Percentiles rank a stretch among this genome's conserved stretches.
Conservation (phyloP, 2,797 vertebrate genomes). For the Champsocephalus gunnari region DNA sequence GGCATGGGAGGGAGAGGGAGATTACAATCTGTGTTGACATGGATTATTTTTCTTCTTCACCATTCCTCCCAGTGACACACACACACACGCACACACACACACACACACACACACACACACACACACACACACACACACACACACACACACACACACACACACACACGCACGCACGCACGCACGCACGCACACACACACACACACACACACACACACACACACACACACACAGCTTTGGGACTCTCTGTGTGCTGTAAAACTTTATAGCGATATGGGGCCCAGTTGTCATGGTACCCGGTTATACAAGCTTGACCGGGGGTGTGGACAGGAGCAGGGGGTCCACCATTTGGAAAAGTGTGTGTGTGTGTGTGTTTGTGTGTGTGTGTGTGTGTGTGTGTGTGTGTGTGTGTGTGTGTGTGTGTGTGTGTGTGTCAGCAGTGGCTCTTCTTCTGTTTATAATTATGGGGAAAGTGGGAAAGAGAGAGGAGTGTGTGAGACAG, state of each 20-base stretch:
- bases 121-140: conserved; percentile 9
- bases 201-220: conserved; percentile 11
- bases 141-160: conserved; percentile 22
- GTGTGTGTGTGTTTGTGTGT: conserved; percentile 24
- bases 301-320: too few species aligned
- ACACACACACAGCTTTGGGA: conserved; percentile 11
- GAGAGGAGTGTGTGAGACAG: neutral
- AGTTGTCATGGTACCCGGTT: too few species aligned
- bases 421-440: conserved; percentile 14
- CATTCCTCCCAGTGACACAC: conserved; percentile 26
- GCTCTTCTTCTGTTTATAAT: conserved; percentile 70
- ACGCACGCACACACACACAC: conserved; percentile 30
- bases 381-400: conserved; percentile 18
- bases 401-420: conserved; percentile 22
- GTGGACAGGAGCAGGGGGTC: too few species aligned
- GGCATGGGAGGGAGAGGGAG: conserved; percentile 20
- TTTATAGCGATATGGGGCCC: too few species aligned
- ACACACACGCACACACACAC: conserved; percentile 7
- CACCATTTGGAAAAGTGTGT: neutral
- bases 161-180: neutral
- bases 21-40: conserved; percentile 51
- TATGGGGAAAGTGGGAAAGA: conserved; percentile 32
- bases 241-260: too few species aligned
- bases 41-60: conserved; percentile 32
- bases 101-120: conserved; percentile 5